Base-by-base conservation (phyloP, 2,113 vertebrate species). In the Pycnonotus jocosus region DNA sequence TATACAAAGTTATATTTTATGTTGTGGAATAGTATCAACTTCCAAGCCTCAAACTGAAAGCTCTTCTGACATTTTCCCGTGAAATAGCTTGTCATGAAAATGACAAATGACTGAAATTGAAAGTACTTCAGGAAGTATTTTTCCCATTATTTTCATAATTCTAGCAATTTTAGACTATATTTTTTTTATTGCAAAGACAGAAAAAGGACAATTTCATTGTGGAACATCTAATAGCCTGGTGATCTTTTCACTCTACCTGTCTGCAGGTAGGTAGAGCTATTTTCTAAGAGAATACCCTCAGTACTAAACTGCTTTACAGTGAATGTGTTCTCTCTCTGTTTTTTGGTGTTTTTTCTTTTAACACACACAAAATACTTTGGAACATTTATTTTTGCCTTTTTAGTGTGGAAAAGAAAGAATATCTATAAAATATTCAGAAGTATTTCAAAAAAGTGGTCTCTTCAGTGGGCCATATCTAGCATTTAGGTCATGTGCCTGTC, bases 401-500 rank as follows among this genome's bases (percentile, higher is more conserved):
- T 73, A 73, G 35, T 42, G 21, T 27, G 12, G 58, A 70, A 88
- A 92, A 79, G 19, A 72, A 93, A 85, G 20, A 80, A 40, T 28
- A 54, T 15, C 19, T 77, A 90, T 94, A 58, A 94, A 96, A 90
- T 92, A 95, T 93, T 93, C 27, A 84, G 5, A 86, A 54, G 42
- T 22, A 78, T 73, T 62, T 62, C 3, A 64, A 80, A 76, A 77
- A 38, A 17, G 15, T 70, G 28, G 25, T 86, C 6, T 80, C 33
- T 78, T 87, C 35, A 54, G n/a, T 85, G 37, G 35, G 62, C 61
- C 42, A 5, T 33, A 87, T 70, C 30, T 86, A 94, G 66, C 89
- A 96, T 88, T 95, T 86, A 94, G 93, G 92, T 96, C 74, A 90
- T 93, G 83, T 95, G 70, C 87, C 68, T 87, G 44, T 90, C 66